phyloP scores from a whole-genome alignment of 2,888 invertebrate genomes.

The Hirtodrosophila duncani region DNA sequence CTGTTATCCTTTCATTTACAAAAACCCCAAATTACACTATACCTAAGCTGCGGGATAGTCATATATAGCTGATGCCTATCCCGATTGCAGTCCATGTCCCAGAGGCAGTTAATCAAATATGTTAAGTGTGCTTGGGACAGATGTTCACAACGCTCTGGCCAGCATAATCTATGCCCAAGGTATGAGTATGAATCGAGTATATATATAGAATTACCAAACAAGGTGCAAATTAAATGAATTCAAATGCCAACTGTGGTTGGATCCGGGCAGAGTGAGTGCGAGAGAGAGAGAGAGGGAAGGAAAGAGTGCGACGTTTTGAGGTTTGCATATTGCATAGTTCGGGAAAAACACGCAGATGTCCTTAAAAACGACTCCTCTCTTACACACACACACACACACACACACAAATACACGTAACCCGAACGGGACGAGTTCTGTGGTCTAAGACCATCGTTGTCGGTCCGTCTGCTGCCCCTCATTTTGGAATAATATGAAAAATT shows the following conservation, averaged over 20 bases:
- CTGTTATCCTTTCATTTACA: too few relatives aligned
- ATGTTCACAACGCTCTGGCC: constrained; percentile 19
- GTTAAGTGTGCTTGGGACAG: too few relatives aligned
- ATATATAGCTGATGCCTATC: too few relatives aligned
- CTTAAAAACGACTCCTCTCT: constrained; percentile 64
- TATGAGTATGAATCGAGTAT: too few relatives aligned
- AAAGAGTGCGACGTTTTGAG: constrained; percentile 9
- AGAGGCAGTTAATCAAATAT: too few relatives aligned
- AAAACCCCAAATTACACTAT: too few relatives aligned
- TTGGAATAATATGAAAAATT: constrained; percentile 71
- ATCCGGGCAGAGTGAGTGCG: constrained; percentile 1
- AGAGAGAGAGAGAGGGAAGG: constrained; percentile 12
- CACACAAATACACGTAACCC: constrained; percentile 4
- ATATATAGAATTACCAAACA: constrained; percentile 49
- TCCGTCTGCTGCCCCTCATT: constrained; percentile 29
- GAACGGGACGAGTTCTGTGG: constrained; percentile 39
- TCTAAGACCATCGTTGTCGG: constrained; percentile 29
- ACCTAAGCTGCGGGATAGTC: too few relatives aligned
- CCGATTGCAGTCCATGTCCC: too few relatives aligned
- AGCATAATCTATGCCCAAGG: too few relatives aligned
- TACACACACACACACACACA: constrained; percentile 17
- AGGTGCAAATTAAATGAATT: constrained; percentile 72
- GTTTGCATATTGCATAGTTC: constrained; percentile 47
- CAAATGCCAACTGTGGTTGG: constrained; percentile 54
- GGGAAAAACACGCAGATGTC: constrained; percentile 75